phyloP scores from a whole-genome alignment of 1,140 invertebrate genomes.

The Colletes gigas region DNA sequence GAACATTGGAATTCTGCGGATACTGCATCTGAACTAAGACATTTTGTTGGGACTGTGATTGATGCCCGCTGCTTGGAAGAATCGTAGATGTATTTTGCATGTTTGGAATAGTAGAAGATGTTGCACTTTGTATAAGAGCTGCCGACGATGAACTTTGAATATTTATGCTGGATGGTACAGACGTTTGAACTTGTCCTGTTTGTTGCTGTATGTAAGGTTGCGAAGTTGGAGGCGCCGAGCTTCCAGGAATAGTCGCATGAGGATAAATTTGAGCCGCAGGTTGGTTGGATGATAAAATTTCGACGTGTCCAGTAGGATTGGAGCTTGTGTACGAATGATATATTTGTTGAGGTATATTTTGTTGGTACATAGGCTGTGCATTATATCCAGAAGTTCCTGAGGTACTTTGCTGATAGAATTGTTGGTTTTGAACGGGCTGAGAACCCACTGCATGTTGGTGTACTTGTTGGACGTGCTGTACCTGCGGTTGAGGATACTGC shows the following conservation, averaged over 20 bases:
- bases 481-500: constrained; percentile 60
- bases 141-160: constrained; percentile 67
- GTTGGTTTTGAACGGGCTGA: constrained; percentile 70
- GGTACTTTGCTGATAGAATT: constrained; percentile 73
- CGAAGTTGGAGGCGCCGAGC: constrained; percentile 64
- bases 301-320: constrained; percentile 70
- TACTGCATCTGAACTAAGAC: constrained; percentile 76
- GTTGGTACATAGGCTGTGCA: constrained; percentile 69
- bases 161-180: constrained; percentile 72
- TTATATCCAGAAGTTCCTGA: constrained; percentile 64
- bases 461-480: constrained; percentile 72
- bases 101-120: constrained; percentile 67
- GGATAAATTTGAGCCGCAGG: constrained; percentile 73
- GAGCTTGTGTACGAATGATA: constrained; percentile 74
- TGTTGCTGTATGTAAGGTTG: constrained; percentile 71
- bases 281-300: constrained; percentile 72
- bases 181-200: constrained; percentile 71
- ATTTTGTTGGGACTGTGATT: constrained; percentile 72
- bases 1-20: constrained; percentile 66
- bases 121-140: constrained; percentile 67
- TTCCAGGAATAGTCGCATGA: constrained; percentile 66
- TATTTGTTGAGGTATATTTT: constrained; percentile 80
- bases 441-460: constrained; percentile 71
- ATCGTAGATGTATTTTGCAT: constrained; percentile 66
- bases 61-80: constrained; percentile 65